Percentiles rank a stretch among this genome's conserved stretches.
These are phyloP conservation scores for Ashinkailepas kermadecensis DNA, from an alignment of 2,888 invertebrate species.

Conservation along the genomic window DNA sequence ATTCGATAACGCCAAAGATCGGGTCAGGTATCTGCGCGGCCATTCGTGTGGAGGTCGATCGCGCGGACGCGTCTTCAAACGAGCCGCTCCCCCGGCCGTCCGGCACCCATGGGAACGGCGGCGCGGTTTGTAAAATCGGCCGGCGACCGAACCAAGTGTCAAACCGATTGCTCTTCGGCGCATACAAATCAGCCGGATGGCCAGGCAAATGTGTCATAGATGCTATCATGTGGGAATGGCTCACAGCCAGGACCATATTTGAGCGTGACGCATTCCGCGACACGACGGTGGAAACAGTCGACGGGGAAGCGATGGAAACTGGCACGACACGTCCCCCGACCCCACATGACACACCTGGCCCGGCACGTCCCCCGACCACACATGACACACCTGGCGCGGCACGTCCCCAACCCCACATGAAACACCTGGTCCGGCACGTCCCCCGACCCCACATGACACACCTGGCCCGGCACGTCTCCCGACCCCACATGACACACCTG, in stretches of 20 bases:
- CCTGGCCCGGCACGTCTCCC: too few relatives aligned
- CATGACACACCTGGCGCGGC: too few relatives aligned
- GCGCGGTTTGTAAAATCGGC: not conserved
- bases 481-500: too few relatives aligned
- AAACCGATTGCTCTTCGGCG: slow-evolving; percentile 15
- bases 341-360: too few relatives aligned
- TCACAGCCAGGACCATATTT: not conserved
- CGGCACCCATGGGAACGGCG: not conserved
- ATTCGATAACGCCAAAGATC: too few relatives aligned
- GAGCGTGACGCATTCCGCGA: not conserved
- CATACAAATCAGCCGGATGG: slow-evolving; percentile 4
- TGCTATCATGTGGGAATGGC: slow-evolving; percentile 11
- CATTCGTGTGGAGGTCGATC: too few relatives aligned
- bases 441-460: too few relatives aligned
- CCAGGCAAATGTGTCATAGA: slow-evolving; percentile 2
- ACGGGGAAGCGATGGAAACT: not conserved
- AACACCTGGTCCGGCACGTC: too few relatives aligned
- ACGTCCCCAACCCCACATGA: too few relatives aligned
- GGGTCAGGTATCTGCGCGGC: too few relatives aligned
- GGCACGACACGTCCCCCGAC: too few relatives aligned
- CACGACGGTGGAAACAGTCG: not conserved
- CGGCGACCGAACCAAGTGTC: not conserved
- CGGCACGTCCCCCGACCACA: too few relatives aligned
- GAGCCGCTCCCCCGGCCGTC: not conserved
- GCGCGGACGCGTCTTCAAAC: not conserved